These are phyloP conservation scores for Notospermus geniculatus DNA, from an alignment of 1,140 invertebrate species.

Conservation along the genomic window DNA sequence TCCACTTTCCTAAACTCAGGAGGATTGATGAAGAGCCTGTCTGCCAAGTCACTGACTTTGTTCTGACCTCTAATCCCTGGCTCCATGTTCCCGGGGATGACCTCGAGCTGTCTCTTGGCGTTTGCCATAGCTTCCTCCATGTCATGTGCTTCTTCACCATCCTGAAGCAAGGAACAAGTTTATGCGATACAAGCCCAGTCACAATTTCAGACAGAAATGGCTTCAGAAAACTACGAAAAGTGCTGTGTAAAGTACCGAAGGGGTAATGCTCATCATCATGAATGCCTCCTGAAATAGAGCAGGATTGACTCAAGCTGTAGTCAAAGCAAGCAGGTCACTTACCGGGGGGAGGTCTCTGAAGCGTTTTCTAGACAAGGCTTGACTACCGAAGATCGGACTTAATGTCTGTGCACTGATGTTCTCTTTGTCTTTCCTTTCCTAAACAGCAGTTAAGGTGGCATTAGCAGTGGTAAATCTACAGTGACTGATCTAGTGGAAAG, in stretches of 20 bases:
- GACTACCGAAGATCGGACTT: neutral
- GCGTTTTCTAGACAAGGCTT: too few species aligned
- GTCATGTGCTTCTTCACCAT: neutral
- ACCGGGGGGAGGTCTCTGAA: too few species aligned
- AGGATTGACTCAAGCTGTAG: neutral
- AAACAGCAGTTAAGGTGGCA: neutral
- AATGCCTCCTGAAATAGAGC: too few species aligned
- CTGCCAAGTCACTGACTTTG: constrained; percentile 84
- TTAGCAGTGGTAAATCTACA: neutral
- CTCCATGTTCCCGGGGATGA: constrained; percentile 2
- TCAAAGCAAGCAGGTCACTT: neutral
- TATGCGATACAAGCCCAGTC: too few species aligned
- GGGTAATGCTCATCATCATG: too few species aligned
- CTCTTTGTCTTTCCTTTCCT: constrained; percentile 8
- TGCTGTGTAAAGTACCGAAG: too few species aligned
- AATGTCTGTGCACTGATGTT: neutral
- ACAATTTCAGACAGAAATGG: too few species aligned
- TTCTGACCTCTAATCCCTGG: constrained; percentile 64
- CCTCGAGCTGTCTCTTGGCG: neutral
- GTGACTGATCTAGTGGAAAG: too few species aligned
- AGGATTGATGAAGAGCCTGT: constrained; percentile 58
- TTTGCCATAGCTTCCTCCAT: constrained; percentile 3
- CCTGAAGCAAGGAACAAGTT: neutral
- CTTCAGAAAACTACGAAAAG: too few species aligned
- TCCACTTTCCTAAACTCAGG: too few species aligned